These are phyloP conservation scores for Lagorchestes hirsutus DNA, from an alignment of 2,797 vertebrate species.

Conservation along the genomic window DNA sequence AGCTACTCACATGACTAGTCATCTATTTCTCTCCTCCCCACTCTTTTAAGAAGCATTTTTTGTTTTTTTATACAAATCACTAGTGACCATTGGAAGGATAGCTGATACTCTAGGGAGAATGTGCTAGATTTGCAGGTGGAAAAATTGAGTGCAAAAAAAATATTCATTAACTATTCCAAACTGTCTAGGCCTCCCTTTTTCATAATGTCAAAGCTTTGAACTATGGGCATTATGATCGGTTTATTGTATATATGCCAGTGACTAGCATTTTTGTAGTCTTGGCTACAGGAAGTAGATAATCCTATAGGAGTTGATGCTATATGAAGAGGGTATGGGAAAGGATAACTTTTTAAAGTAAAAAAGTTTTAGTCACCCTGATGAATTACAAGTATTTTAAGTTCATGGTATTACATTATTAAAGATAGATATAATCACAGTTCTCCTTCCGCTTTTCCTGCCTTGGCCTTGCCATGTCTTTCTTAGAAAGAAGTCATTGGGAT, in stretches of 20 bases:
- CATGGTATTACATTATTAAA: constrained; percentile 18
- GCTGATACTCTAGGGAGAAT: constrained; percentile 31
- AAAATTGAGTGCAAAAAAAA: constrained; percentile 43
- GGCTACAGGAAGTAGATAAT: constrained; percentile 33
- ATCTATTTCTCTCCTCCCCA: not conserved
- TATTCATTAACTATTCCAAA: constrained; percentile 3
- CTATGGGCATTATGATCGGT: constrained; percentile 40
- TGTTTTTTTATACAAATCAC: constrained; percentile 11
- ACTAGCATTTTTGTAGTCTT: not conserved
- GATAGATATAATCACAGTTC: constrained; percentile 32
- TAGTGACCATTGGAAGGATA: constrained; percentile 39
- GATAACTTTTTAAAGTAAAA: constrained; percentile 59
- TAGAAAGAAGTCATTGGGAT: not conserved
- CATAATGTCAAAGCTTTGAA: not conserved
- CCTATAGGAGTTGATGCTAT: constrained; percentile 19
- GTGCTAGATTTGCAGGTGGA: constrained; percentile 1
- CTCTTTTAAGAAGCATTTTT: constrained; percentile 22
- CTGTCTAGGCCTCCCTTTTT: constrained; percentile 33
- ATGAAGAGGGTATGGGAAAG: constrained; percentile 41
- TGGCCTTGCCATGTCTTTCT: not conserved
- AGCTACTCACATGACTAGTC: constrained; percentile 7
- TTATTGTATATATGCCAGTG: not conserved
- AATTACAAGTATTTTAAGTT: constrained; percentile 46
- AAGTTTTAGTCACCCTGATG: constrained; percentile 31
- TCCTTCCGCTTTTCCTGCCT: accelerated